Conservation (phyloP, 2,888 invertebrate genomes). For the Sthenelais limicola region DNA sequence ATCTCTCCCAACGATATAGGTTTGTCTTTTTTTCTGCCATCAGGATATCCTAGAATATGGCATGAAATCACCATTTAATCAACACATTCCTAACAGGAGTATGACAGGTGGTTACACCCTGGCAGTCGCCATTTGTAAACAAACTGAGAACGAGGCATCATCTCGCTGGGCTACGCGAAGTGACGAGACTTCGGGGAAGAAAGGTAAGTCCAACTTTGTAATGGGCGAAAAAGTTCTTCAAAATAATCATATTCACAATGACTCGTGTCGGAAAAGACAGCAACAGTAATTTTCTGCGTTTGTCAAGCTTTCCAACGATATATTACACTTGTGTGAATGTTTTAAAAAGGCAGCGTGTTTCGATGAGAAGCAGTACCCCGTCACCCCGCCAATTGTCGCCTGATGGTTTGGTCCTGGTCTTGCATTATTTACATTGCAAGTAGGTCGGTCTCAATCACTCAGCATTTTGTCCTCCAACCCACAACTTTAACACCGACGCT, state of each 20-base stretch:
- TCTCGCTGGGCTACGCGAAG: conserved; percentile 18
- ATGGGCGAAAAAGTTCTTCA: neutral
- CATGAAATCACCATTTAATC: neutral
- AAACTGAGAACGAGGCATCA: conserved; percentile 17
- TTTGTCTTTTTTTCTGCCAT: conserved; percentile 7
- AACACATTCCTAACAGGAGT: neutral
- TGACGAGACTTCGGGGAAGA: conserved; percentile 34
- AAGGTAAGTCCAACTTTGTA: conserved; percentile 19
- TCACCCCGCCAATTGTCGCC: conserved; percentile 10
- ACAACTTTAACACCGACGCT: no score
- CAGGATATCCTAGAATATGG: neutral
- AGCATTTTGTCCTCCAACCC: no score
- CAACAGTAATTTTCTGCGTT: neutral
- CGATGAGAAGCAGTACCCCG: neutral
- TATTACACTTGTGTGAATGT: neutral
- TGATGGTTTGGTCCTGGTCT: conserved; percentile 16
- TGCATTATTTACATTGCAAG: conserved; percentile 24
- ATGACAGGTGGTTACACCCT: neutral
- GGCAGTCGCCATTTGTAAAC: conserved; percentile 35
- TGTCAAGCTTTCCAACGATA: conserved; percentile 6
- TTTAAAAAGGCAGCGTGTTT: conserved; percentile 5
- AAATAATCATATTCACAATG: neutral
- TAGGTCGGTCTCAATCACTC: neutral
- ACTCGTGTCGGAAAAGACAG: neutral
- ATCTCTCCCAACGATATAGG: conserved; percentile 10